Evolutionary conservation across 2,888 invertebrate genomes (phyloP), one percentile per base, ranked within the genome.

Genomic region (Eupeodes luniger): DNA sequence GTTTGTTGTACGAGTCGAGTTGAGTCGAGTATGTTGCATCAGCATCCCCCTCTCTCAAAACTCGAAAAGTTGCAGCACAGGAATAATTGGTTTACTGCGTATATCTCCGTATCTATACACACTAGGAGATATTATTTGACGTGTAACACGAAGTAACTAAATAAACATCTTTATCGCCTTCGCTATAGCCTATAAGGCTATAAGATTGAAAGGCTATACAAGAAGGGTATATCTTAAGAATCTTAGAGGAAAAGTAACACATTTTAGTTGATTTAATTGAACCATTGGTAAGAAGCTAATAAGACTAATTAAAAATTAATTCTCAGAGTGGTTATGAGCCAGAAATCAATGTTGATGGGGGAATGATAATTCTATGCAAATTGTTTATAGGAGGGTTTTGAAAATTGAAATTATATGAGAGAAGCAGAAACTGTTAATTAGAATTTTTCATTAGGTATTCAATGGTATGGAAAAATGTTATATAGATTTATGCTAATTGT

Each of bases 81-180:
- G 69, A 51, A 53, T 69, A 51, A 53, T 69, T 36, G 16, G 14
- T 5, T 66, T 66, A 34, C 14, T 57, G 27, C 27, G 27, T 27
- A 40, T 9, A 40, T 1, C 5, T 40, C 6, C 5, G 40, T 40
- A 9, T 40, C 40, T 40, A 40, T 40, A 40, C 9, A 40, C 6
- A 40, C 5, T 9, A 40, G 40, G 9, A 12, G 47, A 27, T 69
- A 12, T 14, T 36, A 16, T 69, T 69, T 69, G 69, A 69, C 51
- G 53, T 51, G 51, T 53, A 51, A 53, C 51, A 16, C 62, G 12
- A 34, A 59, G 36, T 67, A 72, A 53, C 49, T 61, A 79, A 79
- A 83, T 59, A 57, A n/a, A 44, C 59, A 83, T 61, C 67, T 83
- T 53, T 59, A 83, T 64, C 72, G 53, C 51, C 40, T 16, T 64